Evolutionary conservation across 2,113 vertebrate genomes (phyloP).

Genomic region (Saimiri boliviensis): DNA sequence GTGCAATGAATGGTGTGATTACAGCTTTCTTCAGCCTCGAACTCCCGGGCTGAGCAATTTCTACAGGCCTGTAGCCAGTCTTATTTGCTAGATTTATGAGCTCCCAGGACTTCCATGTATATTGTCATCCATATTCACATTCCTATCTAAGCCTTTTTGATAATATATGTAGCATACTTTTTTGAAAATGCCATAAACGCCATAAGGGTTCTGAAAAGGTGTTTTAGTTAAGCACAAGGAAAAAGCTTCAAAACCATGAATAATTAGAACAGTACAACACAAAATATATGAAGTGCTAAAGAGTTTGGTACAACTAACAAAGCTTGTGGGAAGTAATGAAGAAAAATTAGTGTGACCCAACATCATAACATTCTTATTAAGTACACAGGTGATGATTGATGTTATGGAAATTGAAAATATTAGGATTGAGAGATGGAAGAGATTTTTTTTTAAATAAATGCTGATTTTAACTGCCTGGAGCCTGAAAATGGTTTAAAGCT

Average conservation of each 20-base stretch:
- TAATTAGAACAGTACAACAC: background rate
- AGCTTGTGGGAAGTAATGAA: background rate
- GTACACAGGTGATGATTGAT: background rate
- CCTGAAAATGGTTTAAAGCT: background rate
- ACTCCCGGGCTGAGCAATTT: too few relatives aligned
- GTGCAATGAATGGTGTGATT: too few relatives aligned
- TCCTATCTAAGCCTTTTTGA: background rate
- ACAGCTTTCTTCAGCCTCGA: too few relatives aligned
- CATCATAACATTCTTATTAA: background rate
- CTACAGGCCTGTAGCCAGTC: background rate
- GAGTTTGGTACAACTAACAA: background rate
- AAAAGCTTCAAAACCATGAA: background rate
- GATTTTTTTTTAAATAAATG: background rate
- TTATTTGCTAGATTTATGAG: background rate
- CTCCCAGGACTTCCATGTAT: background rate
- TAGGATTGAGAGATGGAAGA: background rate
- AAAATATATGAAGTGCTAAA: background rate
- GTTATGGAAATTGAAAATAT: background rate
- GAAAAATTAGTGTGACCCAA: background rate
- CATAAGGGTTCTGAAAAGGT: background rate
- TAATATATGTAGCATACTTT: background rate
- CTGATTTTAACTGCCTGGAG: background rate
- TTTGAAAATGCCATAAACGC: background rate
- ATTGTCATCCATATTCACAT: background rate
- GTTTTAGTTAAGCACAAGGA: background rate